These are phyloP conservation scores for Pocillopora meandrina DNA, from an alignment of 92 coral and sea anemone species.

Conservation along the genomic window DNA sequence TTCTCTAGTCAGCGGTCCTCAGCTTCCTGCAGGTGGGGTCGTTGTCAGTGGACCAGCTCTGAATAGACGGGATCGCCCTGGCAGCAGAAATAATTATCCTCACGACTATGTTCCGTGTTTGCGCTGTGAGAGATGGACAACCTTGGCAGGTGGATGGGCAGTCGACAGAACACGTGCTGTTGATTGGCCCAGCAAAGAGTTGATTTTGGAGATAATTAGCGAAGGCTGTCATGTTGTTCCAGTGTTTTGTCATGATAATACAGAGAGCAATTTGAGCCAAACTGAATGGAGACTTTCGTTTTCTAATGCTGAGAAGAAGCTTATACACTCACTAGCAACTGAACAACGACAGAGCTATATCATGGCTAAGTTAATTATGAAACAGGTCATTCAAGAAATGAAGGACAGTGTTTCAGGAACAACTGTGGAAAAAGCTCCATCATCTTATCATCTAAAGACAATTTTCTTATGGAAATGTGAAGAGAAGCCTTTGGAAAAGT, in stretches of 20 bases:
- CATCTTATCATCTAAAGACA: slow-evolving; percentile 57
- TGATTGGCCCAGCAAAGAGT: slow-evolving; percentile 39
- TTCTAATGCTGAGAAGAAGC: slow-evolving; percentile 55
- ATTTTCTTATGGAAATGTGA: slow-evolving; percentile 55
- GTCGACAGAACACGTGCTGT: slow-evolving; percentile 31
- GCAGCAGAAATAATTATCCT: slow-evolving; percentile 42
- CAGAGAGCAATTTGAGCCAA: not conserved
- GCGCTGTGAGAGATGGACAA: slow-evolving; percentile 50
- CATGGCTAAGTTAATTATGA: slow-evolving; percentile 55
- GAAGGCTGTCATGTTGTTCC: slow-evolving; percentile 56
- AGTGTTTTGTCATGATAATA: slow-evolving; percentile 13
- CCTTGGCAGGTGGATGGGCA: slow-evolving; percentile 39
- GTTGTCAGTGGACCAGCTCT: slow-evolving; percentile 48
- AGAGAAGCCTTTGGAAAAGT: slow-evolving; percentile 43
- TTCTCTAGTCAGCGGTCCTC: slow-evolving; percentile 52
- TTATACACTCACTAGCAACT: slow-evolving; percentile 38
- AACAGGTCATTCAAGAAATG: slow-evolving; percentile 45
- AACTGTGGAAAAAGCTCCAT: slow-evolving; percentile 35
- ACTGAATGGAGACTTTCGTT: slow-evolving; percentile 61
- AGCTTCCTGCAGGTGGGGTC: slow-evolving; percentile 48
- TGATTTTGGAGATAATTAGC: slow-evolving; percentile 45
- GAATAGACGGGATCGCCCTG: slow-evolving; percentile 57
- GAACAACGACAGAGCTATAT: slow-evolving; percentile 51
- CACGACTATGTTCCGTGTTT: slow-evolving; percentile 60
- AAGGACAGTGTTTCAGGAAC: slow-evolving; percentile 9